phyloP scores from a whole-genome alignment of 2,797 vertebrate genomes.

The Karalla daura region DNA sequence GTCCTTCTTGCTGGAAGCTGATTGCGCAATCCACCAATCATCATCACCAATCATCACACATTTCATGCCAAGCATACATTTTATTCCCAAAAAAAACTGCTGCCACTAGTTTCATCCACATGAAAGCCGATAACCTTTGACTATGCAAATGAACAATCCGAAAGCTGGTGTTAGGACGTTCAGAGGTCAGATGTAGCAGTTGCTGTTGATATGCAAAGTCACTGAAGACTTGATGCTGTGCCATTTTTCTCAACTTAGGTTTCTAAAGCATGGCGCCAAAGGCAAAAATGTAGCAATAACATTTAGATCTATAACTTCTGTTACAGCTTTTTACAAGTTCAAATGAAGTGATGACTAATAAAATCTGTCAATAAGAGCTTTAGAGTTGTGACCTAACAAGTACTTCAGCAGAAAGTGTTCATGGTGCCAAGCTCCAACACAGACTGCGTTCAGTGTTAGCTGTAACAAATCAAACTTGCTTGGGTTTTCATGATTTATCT shows the following conservation, averaged over 20 bases:
- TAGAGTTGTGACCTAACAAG: neutral
- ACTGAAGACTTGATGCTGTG: neutral
- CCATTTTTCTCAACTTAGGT: neutral
- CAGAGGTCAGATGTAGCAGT: neutral
- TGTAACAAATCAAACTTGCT: constrained; percentile 33
- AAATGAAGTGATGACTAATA: neutral
- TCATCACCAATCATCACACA: too few relatives aligned
- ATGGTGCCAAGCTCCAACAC: neutral
- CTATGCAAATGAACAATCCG: too few relatives aligned
- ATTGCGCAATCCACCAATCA: too few relatives aligned
- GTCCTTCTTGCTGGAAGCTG: too few relatives aligned
- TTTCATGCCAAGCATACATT: too few relatives aligned
- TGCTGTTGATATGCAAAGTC: neutral
- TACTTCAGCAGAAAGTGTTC: too few relatives aligned
- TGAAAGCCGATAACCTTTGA: too few relatives aligned
- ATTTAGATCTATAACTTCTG: neutral
- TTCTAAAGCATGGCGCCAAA: neutral
- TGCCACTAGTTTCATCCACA: too few relatives aligned
- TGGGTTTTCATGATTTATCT: constrained; percentile 36
- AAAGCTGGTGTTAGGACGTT: too few relatives aligned
- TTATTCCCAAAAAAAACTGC: too few relatives aligned
- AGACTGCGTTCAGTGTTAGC: constrained; percentile 14
- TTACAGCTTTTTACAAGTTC: neutral
- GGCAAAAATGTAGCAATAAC: neutral
- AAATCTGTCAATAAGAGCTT: neutral